Base-by-base conservation (phyloP, 2,113 vertebrate species). In the Spermophilus dauricus region DNA sequence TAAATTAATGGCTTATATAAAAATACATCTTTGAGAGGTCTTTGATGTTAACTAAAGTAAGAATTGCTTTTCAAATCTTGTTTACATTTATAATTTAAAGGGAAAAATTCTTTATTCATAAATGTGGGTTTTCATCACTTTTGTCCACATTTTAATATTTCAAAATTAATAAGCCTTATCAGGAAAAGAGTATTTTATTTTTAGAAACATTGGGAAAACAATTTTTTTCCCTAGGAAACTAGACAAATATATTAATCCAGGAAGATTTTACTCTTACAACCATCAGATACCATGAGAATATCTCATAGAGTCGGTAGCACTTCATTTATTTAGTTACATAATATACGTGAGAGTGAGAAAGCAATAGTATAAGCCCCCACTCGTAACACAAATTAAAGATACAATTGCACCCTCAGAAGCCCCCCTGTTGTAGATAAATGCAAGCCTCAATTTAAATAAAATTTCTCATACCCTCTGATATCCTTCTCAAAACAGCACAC, bases 31-130 rank as follows among this genome's bases (percentile, higher is more conserved):
- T 77, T 92, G 20, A 90, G 61, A 86, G 20, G 26, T 34, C 30
- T 77, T 96, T 91, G n/a, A 86, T 89, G 20, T 80, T 56, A 84
- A 56, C 34, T 78, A 93, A 90, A 93, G 58, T 92, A 83, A 88
- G 45, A 37, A 58, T 56, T 97, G 42, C 34, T 70, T 67, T 28
- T 4, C 32, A 51, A 94, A 69, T n/a, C 10, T 58, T 82, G 24
- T 26, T 90, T 91, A 63, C 1, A 56, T 82, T 93, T 20, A 0
- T 78, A 69, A 80, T 34, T 88, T 92, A 83, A 84, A 42, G 7
- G 8, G 1, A 69, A 95, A 80, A 3, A n/a, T 42, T 28, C 9
- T 89, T 37, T 39, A 85, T 77, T 95, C 22, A 87, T 18, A 69
- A 67, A 17, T 86, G 93, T 70, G 77, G 0, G 8, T 78, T 85